Base-by-base conservation (phyloP, 1,140 invertebrate genomes). In the Diabrotica undecimpunctata region DNA sequence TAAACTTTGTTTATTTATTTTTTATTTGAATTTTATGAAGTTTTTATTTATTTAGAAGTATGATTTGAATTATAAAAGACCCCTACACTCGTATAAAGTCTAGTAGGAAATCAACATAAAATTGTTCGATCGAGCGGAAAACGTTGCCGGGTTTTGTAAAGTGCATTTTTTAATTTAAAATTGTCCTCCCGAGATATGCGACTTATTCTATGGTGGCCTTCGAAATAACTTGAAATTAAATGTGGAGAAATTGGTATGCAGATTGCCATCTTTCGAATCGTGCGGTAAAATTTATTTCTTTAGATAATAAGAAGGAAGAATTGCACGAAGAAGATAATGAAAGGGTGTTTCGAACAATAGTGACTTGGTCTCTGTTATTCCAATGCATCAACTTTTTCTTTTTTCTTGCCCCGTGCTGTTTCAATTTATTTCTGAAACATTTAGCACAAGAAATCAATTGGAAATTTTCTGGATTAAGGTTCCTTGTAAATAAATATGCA, bases 211-310 rank as follows among this genome's bases (percentile, higher is more conserved):
- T 57, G 25, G 7, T 38, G 37, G 7, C n/a, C 25, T 57, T 57
- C 25, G 37, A 57, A 57, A 57, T 57, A 37, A 36, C 37, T 25
- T 7, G 39, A 60, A 50, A 60, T 60, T 60, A 60, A 60, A 60
- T 51, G 38, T 60, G 39, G 39, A 60, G 38, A 51, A 60, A 60
- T 50, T 51, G 58, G 11, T 60, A 60, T 60, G 58, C 58, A 60
- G 58, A 60, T 60, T 60, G 58, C 10, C 58, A 51, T 50, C 58
- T 60, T 36, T 39, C 58, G 41, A 60, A 60, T 25, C 58, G 58
- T 60, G 58, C 58, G 58, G 58, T 60, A 60, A 60, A 60, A 60
- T 60, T 60, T 60, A 60, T 60, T 60, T 60, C 58, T 60, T 60
- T 60, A 51, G 58, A 60, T 60, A 60, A 60, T 60, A 60, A 60